Evolutionary conservation across 2,797 vertebrate species (phyloP), one percentile per base, ranked within the genome.

Genomic region (Periophthalmus magnuspinnatus): DNA sequence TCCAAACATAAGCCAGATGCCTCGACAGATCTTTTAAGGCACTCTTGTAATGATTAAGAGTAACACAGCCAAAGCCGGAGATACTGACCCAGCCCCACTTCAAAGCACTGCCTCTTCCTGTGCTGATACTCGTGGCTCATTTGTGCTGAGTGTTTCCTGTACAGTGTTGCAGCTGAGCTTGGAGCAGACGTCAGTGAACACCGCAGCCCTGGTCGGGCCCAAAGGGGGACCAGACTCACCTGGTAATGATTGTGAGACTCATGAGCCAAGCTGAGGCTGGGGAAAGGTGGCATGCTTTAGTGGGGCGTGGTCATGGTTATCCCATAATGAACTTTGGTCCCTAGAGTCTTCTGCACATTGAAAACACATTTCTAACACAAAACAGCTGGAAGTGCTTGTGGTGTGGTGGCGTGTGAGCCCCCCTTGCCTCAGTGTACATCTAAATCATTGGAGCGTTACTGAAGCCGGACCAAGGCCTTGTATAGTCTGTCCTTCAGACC

Each of bases 341-440:
- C 66, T 22, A 47, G 68, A 74, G 78, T 68, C 72, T 57, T 73
- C 70, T 68, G 9, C 70, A 73, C 68, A 65, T 85, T 88, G 59
- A 76, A 80, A 86, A 81, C 77, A 75, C 69, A 75, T 85, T 72
- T 81, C 67, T 73, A 81, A 81, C 55, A 17, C 80, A 76, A 81
- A 85, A 66, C 89, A 88, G 78, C 86, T 91, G 90, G 78, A 83
- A 62, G 13, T 74, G 68, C 74, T 83, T 89, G 77, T 14, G 57
- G 68, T 21, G 67, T 79, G 78, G 68, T 66, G 72, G 62, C 60
- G 60, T 69, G 55, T 5, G 14, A 56, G 41, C 55, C 72, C 67
- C 47, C 60, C 41, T 19, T 7, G 17, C 55, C 58, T 11, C 14
- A 68, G 60, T 69, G 58, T 55, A 62, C 65, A 75, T 78, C 68